A percentile compares a stretch with the other conserved stretches of the same genome.
phyloP scores from a whole-genome alignment of 1,140 invertebrate genomes.

The Nylanderia fulva region DNA sequence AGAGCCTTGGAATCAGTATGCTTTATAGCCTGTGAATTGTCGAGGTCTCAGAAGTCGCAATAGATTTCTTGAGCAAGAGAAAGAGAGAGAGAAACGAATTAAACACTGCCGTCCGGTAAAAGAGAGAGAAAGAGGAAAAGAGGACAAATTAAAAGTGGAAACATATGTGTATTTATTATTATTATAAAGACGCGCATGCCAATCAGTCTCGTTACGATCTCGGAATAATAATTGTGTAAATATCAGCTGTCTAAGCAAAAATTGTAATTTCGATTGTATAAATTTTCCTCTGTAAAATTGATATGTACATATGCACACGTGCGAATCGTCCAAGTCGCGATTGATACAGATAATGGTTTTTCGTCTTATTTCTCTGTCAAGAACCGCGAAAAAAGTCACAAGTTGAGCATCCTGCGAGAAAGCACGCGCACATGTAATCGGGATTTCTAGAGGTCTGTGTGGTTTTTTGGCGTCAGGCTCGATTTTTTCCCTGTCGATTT shows the following conservation, averaged over 20 bases:
- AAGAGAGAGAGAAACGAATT: constrained; percentile 60
- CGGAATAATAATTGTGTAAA: constrained; percentile 19
- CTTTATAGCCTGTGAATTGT: background rate
- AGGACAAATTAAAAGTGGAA: background rate
- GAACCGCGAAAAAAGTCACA: background rate
- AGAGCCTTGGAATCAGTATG: background rate
- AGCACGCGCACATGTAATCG: constrained; percentile 1
- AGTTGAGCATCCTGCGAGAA: background rate
- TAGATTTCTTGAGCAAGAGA: background rate
- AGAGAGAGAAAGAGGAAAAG: background rate
- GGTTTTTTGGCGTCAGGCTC: constrained; percentile 50
- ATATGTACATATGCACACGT: too few species aligned
- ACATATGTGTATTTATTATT: background rate
- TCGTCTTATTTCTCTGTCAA: background rate
- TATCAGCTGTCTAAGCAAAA: background rate
- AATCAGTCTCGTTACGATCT: background rate
- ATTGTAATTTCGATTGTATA: background rate
- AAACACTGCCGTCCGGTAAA: constrained; percentile 69
- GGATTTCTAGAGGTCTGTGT: background rate
- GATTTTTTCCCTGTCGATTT: constrained; percentile 29
- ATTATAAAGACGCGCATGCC: background rate
- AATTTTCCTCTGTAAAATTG: background rate
- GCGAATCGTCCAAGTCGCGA: too few species aligned
- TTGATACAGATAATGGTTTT: background rate
- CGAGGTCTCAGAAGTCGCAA: background rate